These are phyloP conservation scores for Rambutsinella grinnellia DNA, from an alignment of 2,888 invertebrate genomes.

Conservation along the genomic window DNA sequence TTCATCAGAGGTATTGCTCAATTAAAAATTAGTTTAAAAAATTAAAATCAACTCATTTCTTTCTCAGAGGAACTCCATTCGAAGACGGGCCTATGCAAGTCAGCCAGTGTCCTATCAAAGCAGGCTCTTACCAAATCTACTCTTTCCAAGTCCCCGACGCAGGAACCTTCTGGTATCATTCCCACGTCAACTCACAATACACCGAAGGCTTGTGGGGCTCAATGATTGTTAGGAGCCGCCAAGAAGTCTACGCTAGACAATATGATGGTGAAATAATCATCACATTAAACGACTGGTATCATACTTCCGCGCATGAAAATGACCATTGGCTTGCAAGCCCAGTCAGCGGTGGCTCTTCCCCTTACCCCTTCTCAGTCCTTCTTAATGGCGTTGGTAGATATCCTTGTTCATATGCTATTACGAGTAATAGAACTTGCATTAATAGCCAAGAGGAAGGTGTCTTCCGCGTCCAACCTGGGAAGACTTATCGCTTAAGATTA, in stretches of 20 bases:
- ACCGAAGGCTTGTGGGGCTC: conserved; percentile 60
- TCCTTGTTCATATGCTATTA: conserved; percentile 29
- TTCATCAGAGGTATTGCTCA: conserved; percentile 16
- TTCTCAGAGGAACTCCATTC: conserved; percentile 34
- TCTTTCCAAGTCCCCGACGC: conserved; percentile 19
- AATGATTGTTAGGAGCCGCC: conserved; percentile 26
- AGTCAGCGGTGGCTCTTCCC: conserved; percentile 22
- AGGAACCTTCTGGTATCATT: conserved; percentile 61
- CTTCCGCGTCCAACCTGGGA: conserved; percentile 19
- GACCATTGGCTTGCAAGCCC: conserved; percentile 36
- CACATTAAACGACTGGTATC: conserved; percentile 58
- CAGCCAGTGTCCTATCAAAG: conserved; percentile 51
- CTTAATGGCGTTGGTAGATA: conserved; percentile 57
- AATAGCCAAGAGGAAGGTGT: conserved; percentile 20
- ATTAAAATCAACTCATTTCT: too few relatives aligned
- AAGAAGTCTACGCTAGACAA: conserved; percentile 18
- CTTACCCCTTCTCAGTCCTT: conserved; percentile 45
- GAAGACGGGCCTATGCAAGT: conserved; percentile 54
- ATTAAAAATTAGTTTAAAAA: too few relatives aligned
- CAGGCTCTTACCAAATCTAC: conserved; percentile 39
- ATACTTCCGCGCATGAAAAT: conserved; percentile 45
- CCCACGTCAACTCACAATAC: conserved; percentile 56
- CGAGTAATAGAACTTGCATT: conserved; percentile 12
- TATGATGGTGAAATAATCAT: conserved; percentile 57
- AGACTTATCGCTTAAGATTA: conserved; percentile 47